phyloP scores from a whole-genome alignment of 2,888 invertebrate genomes.

The Coenonympha glycerion region DNA sequence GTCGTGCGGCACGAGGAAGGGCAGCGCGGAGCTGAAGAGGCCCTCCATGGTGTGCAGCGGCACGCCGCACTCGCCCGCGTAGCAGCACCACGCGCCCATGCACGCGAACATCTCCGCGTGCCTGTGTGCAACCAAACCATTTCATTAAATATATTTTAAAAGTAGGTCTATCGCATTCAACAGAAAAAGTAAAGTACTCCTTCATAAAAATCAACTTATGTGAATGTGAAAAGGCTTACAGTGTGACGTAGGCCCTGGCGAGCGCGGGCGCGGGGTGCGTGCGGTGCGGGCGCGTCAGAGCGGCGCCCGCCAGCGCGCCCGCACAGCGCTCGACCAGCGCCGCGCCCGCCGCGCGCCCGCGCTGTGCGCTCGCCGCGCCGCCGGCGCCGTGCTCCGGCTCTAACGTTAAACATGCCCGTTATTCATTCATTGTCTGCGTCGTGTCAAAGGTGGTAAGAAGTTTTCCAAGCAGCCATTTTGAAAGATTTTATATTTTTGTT shows the following conservation, averaged over 20 bases:
- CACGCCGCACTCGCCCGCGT: conserved; percentile 77
- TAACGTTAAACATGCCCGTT: neutral
- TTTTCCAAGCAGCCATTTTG: too few relatives aligned
- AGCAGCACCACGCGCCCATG: conserved; percentile 86
- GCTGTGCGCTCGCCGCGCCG: conserved; percentile 31
- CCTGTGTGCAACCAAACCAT: too few relatives aligned
- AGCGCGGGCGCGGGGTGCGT: conserved; percentile 37
- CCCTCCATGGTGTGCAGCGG: conserved; percentile 57
- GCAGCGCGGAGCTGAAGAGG: conserved; percentile 60
- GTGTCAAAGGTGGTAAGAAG: too few relatives aligned
- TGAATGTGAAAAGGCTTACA: too few relatives aligned
- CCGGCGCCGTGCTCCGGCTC: conserved; percentile 4
- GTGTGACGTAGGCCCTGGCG: conserved; percentile 51
- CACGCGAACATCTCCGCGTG: conserved; percentile 89
- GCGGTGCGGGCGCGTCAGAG: conserved; percentile 60
- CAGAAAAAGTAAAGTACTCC: too few relatives aligned
- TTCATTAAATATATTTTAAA: too few relatives aligned
- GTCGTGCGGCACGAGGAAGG: conserved; percentile 70
- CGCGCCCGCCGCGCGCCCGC: conserved; percentile 39
- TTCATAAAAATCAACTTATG: too few relatives aligned
- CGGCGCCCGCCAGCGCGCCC: conserved; percentile 55
- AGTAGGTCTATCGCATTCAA: too few relatives aligned
- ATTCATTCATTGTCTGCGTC: too few relatives aligned
- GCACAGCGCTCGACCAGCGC: conserved; percentile 58
- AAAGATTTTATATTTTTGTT: too few relatives aligned